Conservation (phyloP, 2,113 vertebrate genomes). For the Polypterus senegalus region DNA sequence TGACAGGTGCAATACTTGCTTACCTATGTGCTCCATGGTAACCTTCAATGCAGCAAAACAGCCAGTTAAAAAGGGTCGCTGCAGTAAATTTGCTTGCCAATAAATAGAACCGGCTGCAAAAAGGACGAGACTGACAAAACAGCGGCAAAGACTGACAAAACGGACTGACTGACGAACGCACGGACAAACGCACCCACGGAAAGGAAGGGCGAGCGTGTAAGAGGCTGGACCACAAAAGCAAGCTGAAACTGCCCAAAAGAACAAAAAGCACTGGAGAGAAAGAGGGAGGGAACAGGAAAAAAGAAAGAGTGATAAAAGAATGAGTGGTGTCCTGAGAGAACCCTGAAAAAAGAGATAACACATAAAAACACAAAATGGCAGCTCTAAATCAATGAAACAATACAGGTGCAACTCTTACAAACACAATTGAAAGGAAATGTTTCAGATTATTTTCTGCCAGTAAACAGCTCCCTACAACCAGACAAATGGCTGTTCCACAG, state of each 20-base stretch:
- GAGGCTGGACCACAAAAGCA: slow-evolving; percentile 29
- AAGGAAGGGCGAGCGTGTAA: slow-evolving; percentile 30
- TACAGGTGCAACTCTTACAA: slow-evolving; percentile 58
- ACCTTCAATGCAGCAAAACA: background rate
- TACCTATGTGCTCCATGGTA: background rate
- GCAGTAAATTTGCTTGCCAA: slow-evolving; percentile 30
- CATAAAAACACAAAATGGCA: slow-evolving; percentile 33
- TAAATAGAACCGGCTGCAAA: slow-evolving; percentile 31
- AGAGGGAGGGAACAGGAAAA: slow-evolving; percentile 42
- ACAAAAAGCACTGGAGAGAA: slow-evolving; percentile 16
- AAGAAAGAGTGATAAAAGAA: slow-evolving; percentile 38
- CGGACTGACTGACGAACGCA: slow-evolving; percentile 29
- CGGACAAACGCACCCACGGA: slow-evolving; percentile 33
- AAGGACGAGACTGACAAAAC: slow-evolving; percentile 31
- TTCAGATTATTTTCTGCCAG: too few species aligned
- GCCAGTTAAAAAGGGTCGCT: background rate
- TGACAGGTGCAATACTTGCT: background rate
- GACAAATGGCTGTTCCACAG: too few species aligned
- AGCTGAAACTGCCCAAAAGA: slow-evolving; percentile 12
- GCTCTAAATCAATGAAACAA: slow-evolving; percentile 39
- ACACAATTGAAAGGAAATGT: too few species aligned
- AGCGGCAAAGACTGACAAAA: slow-evolving; percentile 34
- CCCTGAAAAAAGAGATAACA: slow-evolving; percentile 62
- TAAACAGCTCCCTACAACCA: too few species aligned
- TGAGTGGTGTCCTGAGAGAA: slow-evolving; percentile 68